Evolutionary conservation across 2,113 vertebrate species (phyloP), one percentile per base, ranked within the genome.

Genomic region (Lethenteron reissneri): DNA sequence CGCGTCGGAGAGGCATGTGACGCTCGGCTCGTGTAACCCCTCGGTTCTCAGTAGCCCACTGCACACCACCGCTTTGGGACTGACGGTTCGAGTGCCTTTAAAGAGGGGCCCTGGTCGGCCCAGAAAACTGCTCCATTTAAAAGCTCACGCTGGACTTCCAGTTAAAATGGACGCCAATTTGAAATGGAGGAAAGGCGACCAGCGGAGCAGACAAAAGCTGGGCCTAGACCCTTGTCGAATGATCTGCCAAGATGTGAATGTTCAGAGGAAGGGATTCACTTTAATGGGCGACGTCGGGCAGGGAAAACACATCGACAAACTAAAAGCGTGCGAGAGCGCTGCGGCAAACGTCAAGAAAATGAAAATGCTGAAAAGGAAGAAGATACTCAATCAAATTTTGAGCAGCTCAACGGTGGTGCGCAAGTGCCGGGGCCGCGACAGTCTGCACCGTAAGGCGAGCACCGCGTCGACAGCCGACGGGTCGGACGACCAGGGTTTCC

Each of bases 11-110:
- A 68, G 64, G 64, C n/a, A 68, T 10, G 64, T 68, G 9, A 68
- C 25, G 9, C 11, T 68, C 9, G n/a, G 25, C n/a, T 25, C 64
- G 11, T 68, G 64, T 19, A 97, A 91, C 74, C 94, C 94, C 69
- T 95, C 97, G 77, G 96, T 91, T 58, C 94, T 90, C 8, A 88
- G 90, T 2, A 99, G 94, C 78, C 94, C 94, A n/a, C 85, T 99
- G 8, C 97, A 99, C 72, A 89, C 89, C 73, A 99, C 97, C 77
- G 96, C 88, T 58, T 90, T 96, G 81, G 96, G 94, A 83, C 83
- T 99, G 76, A 99, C 94, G 72, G 94, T 96, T 79, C 95, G 94
- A 76, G 86, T 87, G 3, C 90, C 94, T 25, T 80, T 95, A 56
- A 99, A 99, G 80, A 94, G 92, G 80, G 97, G 97, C 80, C 84